Conservation (phyloP, 2,888 invertebrate genomes). For the Kryphioiulus occultus region DNA sequence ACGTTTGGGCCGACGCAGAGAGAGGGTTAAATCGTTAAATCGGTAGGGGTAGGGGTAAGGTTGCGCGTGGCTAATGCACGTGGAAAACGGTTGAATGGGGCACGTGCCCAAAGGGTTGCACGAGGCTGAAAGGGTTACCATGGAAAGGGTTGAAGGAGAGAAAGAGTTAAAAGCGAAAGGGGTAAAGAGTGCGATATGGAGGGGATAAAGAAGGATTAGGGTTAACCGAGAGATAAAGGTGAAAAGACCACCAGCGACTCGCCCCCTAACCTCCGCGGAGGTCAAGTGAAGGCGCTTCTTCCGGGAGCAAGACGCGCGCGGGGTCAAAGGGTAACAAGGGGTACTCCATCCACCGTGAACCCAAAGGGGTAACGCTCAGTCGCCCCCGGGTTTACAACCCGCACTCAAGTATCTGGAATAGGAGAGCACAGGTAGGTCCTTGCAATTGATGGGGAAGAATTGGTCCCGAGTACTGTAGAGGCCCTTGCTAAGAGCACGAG, state of each 20-base stretch:
- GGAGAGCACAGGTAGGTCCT: not conserved
- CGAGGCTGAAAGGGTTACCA: not conserved
- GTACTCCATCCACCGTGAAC: conserved; percentile 22
- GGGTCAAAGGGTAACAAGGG: conserved; percentile 18
- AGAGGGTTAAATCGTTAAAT: no score
- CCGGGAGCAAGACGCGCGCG: conserved; percentile 2
- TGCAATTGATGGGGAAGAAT: no score
- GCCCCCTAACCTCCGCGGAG: not conserved
- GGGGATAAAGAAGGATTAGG: conserved; percentile 25
- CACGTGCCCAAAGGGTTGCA: not conserved
- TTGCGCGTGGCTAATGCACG: not conserved
- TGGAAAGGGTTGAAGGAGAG: not conserved
- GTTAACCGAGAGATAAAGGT: conserved; percentile 35
- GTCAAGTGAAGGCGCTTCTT: conserved; percentile 30
- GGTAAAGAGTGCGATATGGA: not conserved
- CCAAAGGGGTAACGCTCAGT: not conserved
- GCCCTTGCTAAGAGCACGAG: no score
- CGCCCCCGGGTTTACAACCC: not conserved
- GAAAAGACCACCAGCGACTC: conserved; percentile 20
- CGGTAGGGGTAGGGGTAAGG: not conserved
- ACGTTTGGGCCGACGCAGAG: no score
- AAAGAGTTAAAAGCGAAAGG: not conserved
- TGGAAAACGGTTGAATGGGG: not conserved
- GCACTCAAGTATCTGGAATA: not conserved
- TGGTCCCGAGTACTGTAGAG: no score